Evolutionary conservation across 2,113 vertebrate genomes (phyloP).

Genomic region (Calypte anna): DNA sequence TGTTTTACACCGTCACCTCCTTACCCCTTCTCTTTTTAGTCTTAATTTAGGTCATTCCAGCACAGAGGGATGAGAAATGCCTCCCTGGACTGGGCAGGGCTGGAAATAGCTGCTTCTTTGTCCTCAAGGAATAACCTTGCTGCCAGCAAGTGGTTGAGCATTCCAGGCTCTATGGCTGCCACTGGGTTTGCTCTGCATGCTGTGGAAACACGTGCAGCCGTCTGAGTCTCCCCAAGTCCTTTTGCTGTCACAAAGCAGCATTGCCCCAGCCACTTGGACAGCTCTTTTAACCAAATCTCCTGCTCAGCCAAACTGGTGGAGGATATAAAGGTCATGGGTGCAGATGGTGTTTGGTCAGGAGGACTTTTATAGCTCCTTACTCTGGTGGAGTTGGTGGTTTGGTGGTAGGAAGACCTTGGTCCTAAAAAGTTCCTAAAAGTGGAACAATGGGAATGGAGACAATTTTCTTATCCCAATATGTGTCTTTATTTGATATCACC

Average conservation of each 20-base stretch:
- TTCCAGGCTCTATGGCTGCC: accelerated
- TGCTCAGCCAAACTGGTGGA: accelerated
- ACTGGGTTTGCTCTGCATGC: background rate
- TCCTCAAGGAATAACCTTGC: accelerated
- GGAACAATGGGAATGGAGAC: background rate
- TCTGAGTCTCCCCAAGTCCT: too few species aligned
- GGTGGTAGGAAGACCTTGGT: background rate
- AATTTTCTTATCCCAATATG: background rate
- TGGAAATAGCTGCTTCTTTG: background rate
- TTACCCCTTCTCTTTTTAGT: background rate
- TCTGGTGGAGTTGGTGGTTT: background rate
- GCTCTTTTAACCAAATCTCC: accelerated
- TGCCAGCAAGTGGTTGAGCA: background rate
- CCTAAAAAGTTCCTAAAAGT: background rate
- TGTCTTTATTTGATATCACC: constrained; percentile 37
- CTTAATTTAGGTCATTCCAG: accelerated
- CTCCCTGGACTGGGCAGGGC: background rate
- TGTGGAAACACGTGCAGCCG: too few species aligned
- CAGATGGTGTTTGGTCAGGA: accelerated
- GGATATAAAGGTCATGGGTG: accelerated
- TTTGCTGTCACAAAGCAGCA: background rate
- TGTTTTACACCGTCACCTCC: background rate
- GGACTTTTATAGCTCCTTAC: background rate
- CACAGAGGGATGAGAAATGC: background rate
- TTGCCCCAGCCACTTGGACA: background rate